phyloP scores from a whole-genome alignment of 2,888 invertebrate species.

The Drosophila tripunctata region DNA sequence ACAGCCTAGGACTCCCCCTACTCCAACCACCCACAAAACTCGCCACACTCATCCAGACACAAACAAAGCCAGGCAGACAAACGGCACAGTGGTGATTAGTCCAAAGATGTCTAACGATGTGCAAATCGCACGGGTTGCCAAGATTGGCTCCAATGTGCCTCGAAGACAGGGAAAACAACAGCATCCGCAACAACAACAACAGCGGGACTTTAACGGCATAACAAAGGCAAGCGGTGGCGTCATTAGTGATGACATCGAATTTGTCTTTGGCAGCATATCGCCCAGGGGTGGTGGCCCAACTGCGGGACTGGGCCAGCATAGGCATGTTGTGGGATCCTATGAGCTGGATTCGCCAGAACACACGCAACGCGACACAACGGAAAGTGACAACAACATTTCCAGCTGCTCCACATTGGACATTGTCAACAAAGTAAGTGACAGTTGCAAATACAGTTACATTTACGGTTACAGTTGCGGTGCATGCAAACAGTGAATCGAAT shows the following conservation, averaged over 20 bases:
- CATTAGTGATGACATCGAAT: slow-evolving; percentile 65
- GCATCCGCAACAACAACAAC: slow-evolving; percentile 6
- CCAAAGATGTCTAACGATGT: slow-evolving; percentile 79
- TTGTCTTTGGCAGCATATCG: slow-evolving; percentile 82
- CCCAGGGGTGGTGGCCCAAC: slow-evolving; percentile 66
- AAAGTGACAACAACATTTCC: slow-evolving; percentile 84
- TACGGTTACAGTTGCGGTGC: background rate
- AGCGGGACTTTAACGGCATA: slow-evolving; percentile 42
- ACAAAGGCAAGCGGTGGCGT: slow-evolving; percentile 45
- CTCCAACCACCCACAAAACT: slow-evolving; percentile 1
- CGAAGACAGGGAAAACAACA: slow-evolving; percentile 54
- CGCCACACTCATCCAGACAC: slow-evolving; percentile 2
- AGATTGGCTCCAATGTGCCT: slow-evolving; percentile 59
- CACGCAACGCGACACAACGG: slow-evolving; percentile 81
- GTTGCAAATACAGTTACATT: background rate
- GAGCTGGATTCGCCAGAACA: slow-evolving; percentile 77
- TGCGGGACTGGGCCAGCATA: slow-evolving; percentile 32
- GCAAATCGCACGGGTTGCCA: slow-evolving; percentile 80
- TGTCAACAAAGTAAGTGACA: slow-evolving; percentile 82
- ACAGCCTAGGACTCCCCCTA: background rate
- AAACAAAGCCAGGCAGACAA: slow-evolving; percentile 13
- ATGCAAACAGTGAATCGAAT: background rate
- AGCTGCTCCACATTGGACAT: slow-evolving; percentile 84
- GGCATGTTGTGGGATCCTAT: slow-evolving; percentile 42
- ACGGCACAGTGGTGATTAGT: background rate